phyloP scores from a whole-genome alignment of 2,888 invertebrate species.

The Polyploca ridens region DNA sequence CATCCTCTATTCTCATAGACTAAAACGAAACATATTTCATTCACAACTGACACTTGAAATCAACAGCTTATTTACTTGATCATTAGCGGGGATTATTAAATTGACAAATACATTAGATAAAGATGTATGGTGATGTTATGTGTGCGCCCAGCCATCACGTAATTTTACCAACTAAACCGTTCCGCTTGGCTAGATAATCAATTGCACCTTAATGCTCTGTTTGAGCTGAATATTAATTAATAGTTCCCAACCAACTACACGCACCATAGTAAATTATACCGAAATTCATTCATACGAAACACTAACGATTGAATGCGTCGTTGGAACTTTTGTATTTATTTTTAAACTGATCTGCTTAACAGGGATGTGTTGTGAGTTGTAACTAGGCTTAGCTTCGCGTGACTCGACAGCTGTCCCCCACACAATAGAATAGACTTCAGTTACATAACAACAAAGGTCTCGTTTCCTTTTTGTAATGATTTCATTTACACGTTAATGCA shows the following conservation, averaged over 20 bases:
- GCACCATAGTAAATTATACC: constrained; percentile 17
- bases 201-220: constrained; percentile 29
- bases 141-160: constrained; percentile 22
- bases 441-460: constrained; percentile 48
- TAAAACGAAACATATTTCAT: constrained; percentile 42
- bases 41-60: constrained; percentile 40
- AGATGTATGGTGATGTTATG: constrained; percentile 11
- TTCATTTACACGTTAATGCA: constrained; percentile 57
- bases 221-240: constrained; percentile 36
- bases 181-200: constrained; percentile 18
- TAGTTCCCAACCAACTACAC: constrained; percentile 35
- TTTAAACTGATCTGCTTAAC: neutral
- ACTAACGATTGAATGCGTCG: no score
- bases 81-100: constrained; percentile 40
- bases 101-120: neutral
- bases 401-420: constrained; percentile 43
- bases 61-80: constrained; percentile 40
- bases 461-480: constrained; percentile 53
- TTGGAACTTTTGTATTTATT: neutral
- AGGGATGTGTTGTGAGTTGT: constrained; percentile 2
- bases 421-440: constrained; percentile 51
- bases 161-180: constrained; percentile 28
- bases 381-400: constrained; percentile 46
- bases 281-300: neutral
- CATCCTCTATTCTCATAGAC: constrained; percentile 24